These are phyloP conservation scores for Gymnarchus niloticus DNA, from an alignment of 2,113 vertebrate species.

Conservation along the genomic window DNA sequence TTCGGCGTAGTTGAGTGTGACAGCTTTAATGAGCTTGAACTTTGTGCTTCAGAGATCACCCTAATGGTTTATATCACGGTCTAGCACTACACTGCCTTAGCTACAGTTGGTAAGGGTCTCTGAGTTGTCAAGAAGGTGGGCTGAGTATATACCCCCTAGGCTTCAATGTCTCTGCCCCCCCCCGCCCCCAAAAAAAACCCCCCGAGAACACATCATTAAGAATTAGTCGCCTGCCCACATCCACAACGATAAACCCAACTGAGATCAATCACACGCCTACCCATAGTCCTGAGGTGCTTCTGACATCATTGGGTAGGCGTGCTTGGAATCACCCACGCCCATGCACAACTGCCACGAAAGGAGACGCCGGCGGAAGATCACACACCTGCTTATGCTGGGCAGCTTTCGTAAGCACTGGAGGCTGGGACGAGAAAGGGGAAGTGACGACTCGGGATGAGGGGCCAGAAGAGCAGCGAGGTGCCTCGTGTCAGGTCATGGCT, in stretches of 20 bases:
- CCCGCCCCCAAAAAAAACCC: background rate
- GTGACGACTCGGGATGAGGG: background rate
- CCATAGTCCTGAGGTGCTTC: constrained; percentile 7
- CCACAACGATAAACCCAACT: constrained; percentile 22
- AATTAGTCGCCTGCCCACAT: constrained; percentile 4
- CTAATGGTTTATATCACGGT: background rate
- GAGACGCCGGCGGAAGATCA: constrained; percentile 10
- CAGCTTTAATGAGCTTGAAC: background rate
- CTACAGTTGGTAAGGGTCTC: background rate
- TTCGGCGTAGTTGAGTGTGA: background rate
- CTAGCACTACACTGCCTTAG: background rate
- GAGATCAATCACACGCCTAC: constrained; percentile 24
- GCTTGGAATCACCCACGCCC: constrained; percentile 36
- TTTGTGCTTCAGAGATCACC: background rate
- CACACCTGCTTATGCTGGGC: constrained; percentile 17
- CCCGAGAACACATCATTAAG: background rate
- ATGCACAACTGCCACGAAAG: background rate
- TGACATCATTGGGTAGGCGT: constrained; percentile 37
- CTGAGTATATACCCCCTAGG: background rate
- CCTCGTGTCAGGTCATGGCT: constrained; percentile 17
- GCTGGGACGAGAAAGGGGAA: background rate
- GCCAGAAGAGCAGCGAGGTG: too few species aligned
- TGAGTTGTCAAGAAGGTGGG: background rate
- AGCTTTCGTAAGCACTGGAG: constrained; percentile 4
- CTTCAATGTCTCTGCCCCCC: background rate